Evolutionary conservation across 2,113 vertebrate species (phyloP).

Genomic region (Sisor rabdophorus): DNA sequence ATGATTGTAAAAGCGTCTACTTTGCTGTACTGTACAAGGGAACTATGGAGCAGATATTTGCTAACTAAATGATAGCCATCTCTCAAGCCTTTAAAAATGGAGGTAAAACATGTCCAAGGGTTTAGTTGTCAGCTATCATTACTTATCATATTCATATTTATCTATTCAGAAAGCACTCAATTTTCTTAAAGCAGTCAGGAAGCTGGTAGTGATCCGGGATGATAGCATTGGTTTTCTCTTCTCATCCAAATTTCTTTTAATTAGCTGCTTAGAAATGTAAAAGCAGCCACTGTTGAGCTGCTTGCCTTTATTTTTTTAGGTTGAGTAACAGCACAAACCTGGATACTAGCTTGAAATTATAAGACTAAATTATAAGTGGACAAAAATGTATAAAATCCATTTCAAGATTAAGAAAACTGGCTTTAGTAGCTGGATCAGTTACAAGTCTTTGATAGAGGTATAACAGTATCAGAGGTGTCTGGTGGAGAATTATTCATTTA

Average conservation of each 20-base stretch:
- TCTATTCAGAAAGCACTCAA: neutral
- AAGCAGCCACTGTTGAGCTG: no score
- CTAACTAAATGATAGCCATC: constrained; percentile 6
- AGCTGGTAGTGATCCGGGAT: neutral
- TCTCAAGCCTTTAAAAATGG: neutral
- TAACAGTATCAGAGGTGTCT: neutral
- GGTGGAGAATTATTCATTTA: no score
- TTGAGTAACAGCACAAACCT: neutral
- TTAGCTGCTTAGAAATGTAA: neutral
- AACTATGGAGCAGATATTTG: neutral
- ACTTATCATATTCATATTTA: neutral
- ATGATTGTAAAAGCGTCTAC: neutral
- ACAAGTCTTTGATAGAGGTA: neutral
- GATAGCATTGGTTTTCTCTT: neutral
- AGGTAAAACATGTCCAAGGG: neutral
- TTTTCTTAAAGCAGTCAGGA: neutral
- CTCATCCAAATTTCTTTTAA: neutral
- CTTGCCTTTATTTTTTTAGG: neutral
- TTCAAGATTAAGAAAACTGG: neutral
- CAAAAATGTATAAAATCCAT: neutral
- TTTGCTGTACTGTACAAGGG: neutral
- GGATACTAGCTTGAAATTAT: neutral
- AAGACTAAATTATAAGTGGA: neutral
- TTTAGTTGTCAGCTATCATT: neutral
- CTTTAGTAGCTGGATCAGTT: neutral